Base-by-base conservation (phyloP, 2,888 invertebrate genomes). In the Drosophila robusta region DNA sequence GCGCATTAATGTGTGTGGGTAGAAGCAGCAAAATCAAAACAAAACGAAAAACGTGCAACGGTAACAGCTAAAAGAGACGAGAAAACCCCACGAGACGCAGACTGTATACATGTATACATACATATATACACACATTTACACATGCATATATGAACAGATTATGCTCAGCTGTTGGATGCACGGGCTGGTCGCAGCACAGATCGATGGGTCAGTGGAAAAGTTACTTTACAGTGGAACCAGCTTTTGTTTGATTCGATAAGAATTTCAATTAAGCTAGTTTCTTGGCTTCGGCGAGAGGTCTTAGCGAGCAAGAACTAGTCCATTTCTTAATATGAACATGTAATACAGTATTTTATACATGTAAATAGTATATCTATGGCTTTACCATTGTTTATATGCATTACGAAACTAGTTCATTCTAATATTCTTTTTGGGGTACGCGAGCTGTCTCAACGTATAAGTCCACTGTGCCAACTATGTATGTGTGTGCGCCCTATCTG, bases 11-110 rank as follows among this genome's bases (percentile, higher is more conserved):
- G 42, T 46, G 55, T 67, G 46, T 69, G 68, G 42, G 63, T 55
- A 71, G 87, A 87, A 85, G 79, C 67, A 84, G 71, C 75, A 73
- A 82, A 84, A 86, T 79, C 85, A 86, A 86, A 86, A 86, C 85
- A 83, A 85, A 83, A 85, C 79, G 80, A 80, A 85, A 85, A 86
- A 82, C 82, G 75, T 85, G 83, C 82, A 82, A 78, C 82, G 78
- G 75, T 72, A 78, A 54, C 69, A 56, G 68, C 73, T 67, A 67
- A 76, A 70, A 41, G 29, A 49, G 47, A 63, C 34, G 11, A 58
- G 52, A 69, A 55, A 51, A 50, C 61, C 47, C 47, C 50, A 41
- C 46, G n/a, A 60, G 18, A 50, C 42, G 11, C 39, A 16, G 9
- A 18, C 12, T 22, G 26, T 9, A n/a, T 7, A 22, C 8, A 18